Evolutionary conservation across 2,797 vertebrate genomes (phyloP).

Genomic region (Choloepus didactylus): DNA sequence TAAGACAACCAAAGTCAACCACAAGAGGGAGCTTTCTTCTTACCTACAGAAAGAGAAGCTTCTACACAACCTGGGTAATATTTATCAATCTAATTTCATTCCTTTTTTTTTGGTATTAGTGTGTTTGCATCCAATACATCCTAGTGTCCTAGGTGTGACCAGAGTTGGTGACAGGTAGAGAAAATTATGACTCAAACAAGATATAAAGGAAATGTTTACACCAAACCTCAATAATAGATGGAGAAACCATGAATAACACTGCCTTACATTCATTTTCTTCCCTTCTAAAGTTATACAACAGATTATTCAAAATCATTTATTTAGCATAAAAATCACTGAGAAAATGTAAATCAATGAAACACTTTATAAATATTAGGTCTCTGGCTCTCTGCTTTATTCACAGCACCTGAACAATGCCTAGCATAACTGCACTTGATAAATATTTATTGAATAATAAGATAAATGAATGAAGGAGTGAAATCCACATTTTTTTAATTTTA

Average conservation of each 20-base stretch:
- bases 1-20: slow-evolving; percentile 69
- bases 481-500: slow-evolving; percentile 47
- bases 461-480: not conserved
- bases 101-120: not conserved
- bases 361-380: slow-evolving; percentile 14
- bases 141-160: not conserved
- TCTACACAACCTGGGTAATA: not conserved
- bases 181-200: slow-evolving; percentile 40
- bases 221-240: not conserved
- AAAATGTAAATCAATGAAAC: slow-evolving; percentile 48
- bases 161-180: not conserved
- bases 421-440: not conserved
- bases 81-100: not conserved
- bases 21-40: slow-evolving; percentile 86
- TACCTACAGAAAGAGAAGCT: slow-evolving; percentile 21
- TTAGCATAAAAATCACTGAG: slow-evolving; percentile 27
- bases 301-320: slow-evolving; percentile 2
- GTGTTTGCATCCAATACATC: not conserved
- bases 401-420: not conserved
- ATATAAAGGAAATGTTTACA: slow-evolving; percentile 62
- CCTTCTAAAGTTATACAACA: not conserved
- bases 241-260: not conserved
- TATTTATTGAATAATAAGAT: slow-evolving; percentile 50
- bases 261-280: not conserved
- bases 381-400: slow-evolving; percentile 1